Evolutionary conservation across 2,888 invertebrate genomes (phyloP), one percentile per base, ranked within the genome.

Genomic region (Acrocera orbiculus): DNA sequence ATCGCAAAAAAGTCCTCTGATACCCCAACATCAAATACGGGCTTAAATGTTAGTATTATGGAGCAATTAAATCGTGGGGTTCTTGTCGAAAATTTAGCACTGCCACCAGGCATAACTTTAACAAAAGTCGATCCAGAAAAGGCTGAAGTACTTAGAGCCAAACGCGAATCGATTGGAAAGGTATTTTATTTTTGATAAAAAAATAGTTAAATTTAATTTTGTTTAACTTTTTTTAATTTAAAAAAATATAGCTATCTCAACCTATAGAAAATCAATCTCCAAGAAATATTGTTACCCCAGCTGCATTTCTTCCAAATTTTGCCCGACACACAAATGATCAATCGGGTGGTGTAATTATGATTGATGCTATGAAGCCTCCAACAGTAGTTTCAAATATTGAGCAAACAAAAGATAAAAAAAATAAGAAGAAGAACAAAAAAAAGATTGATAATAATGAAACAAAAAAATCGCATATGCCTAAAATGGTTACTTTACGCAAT

Each of bases 61-160:
- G 61, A 61, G 42, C 61, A 61, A 40, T 43, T 61, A 27, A 61
- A 58, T 42, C 52, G 58, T 4, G 61, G 61, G 3, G 56, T 61
- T 1, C 56, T 58, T 60, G 72, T 75, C 33, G 70, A 73, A 7
- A 72, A 73, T 42, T 49, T 77, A 14, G 64, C 65, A 24, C 55
- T 82, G 27, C 82, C 82, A 1, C 81, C 82, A 1, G 82, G 82
- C n/a, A 82, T 82, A 28, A 82, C 79, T 0, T 65, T 80, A 24
- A 80, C 79, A 0, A 67, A 78, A 38, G 78, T 80, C 0, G 74
- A 75, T 40, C 69, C 71, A 0, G 53, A 48, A 24, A 53, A 53
- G 33, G 56, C 56, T 32, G 59, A 59, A 31, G 50, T 50, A 27
- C 27, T 60, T 23, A 53, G 54, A 4, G 56, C 55, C 35, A 58